A percentile compares a stretch with the other conserved stretches of the same genome.
Evolutionary conservation across 2,113 vertebrate species (phyloP).

Genomic region (Symphodus melops): DNA sequence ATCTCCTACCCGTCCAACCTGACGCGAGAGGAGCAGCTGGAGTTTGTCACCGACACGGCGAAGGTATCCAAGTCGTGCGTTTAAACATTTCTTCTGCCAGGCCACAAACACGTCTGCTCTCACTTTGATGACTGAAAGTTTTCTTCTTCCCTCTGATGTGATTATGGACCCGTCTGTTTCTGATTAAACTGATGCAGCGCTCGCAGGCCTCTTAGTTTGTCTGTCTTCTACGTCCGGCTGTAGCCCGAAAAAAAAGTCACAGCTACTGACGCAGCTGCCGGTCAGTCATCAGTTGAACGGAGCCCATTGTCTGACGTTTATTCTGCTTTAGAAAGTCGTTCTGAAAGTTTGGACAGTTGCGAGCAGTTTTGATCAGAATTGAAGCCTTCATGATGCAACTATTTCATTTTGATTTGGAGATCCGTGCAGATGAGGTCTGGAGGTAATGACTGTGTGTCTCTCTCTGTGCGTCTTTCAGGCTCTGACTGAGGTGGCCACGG

Average conservation of each 20-base stretch:
- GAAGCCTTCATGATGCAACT: no score
- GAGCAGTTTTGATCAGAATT: no score
- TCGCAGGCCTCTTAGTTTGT: background rate
- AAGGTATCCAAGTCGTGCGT: constrained; percentile 76
- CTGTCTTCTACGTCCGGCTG: background rate
- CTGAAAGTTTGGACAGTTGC: no score
- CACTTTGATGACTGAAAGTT: background rate
- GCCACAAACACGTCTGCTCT: background rate
- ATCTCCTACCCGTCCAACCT: constrained; percentile 84
- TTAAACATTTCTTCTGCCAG: background rate
- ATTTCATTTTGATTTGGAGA: no score
- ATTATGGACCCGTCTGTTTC: background rate
- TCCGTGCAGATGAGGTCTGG: no score
- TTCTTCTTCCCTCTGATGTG: background rate
- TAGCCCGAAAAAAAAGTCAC: no score
- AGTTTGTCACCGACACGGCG: constrained; percentile 85
- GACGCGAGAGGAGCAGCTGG: constrained; percentile 88
- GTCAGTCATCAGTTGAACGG: no score
- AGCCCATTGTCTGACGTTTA: no score
- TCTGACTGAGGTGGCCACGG: constrained; percentile 88
- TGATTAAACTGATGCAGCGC: background rate
- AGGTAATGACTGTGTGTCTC: background rate
- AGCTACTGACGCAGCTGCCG: background rate
- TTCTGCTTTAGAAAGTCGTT: no score
- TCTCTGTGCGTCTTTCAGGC: constrained; percentile 73